Conservation (phyloP, 2,888 invertebrate genomes). For the Philereme transversata region DNA sequence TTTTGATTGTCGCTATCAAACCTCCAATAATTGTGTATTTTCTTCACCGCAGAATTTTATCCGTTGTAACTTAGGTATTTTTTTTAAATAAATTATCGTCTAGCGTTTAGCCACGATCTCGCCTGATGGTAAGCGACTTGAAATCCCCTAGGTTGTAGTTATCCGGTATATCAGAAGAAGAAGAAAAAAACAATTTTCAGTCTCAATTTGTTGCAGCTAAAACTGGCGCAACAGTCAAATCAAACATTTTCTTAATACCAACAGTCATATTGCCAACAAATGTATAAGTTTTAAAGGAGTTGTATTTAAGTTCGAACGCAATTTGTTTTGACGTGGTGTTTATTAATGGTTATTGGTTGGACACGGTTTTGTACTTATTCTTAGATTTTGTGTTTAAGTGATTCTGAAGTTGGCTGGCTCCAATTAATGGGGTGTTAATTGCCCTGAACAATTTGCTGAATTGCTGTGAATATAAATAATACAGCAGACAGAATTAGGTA, state of each 20-base stretch:
- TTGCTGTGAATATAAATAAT: background rate
- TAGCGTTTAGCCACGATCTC: too few species aligned
- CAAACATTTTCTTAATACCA: background rate
- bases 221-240: too few species aligned
- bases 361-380: conserved; percentile 56
- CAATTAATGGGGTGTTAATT: conserved; percentile 19
- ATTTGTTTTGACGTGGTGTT: conserved; percentile 72
- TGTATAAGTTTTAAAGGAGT: background rate
- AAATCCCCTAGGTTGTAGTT: too few species aligned
- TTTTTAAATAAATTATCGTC: too few species aligned
- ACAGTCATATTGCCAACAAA: conserved; percentile 10
- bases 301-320: conserved; percentile 35
- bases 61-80: too few species aligned
- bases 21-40: too few species aligned
- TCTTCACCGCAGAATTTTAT: too few species aligned
- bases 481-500: background rate
- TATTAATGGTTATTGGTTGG: conserved; percentile 70
- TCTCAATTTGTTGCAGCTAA: too few species aligned
- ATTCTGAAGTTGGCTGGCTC: conserved; percentile 14
- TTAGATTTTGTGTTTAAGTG: conserved; percentile 25
- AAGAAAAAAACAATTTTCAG: too few species aligned
- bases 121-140: too few species aligned
- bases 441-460: conserved; percentile 4
- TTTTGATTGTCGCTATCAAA: too few species aligned
- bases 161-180: too few species aligned